These are phyloP conservation scores for Leptinotarsa texana DNA, from an alignment of 1,140 invertebrate species.

Conservation along the genomic window DNA sequence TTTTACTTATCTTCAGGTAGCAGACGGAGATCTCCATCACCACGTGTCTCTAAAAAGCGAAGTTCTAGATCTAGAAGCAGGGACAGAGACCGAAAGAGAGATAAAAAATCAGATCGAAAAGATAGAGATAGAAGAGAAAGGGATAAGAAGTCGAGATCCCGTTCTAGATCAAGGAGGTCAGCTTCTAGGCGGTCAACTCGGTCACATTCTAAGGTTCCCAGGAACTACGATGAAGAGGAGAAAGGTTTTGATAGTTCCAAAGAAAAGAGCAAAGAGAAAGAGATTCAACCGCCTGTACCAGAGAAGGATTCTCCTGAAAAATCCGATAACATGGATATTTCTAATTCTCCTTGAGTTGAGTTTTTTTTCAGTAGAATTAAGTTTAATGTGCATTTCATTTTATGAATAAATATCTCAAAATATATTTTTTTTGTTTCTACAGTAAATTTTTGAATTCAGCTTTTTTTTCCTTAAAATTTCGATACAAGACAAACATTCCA, in stretches of 20 bases:
- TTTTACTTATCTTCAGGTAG: background rate
- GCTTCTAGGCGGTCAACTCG: slow-evolving; percentile 27
- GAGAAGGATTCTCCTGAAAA: slow-evolving; percentile 58
- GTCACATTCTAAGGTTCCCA: slow-evolving; percentile 53
- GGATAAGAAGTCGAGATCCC: slow-evolving; percentile 41
- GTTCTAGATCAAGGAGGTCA: slow-evolving; percentile 35
- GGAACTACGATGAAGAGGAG: slow-evolving; percentile 63
- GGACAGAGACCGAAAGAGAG: slow-evolving; percentile 42
- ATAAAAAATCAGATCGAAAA: slow-evolving; percentile 46
- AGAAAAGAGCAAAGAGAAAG: slow-evolving; percentile 42
- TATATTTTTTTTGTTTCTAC: too few species aligned
- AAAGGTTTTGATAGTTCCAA: slow-evolving; percentile 55
- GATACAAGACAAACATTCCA: too few species aligned
- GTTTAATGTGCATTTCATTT: slow-evolving; percentile 1
- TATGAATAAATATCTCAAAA: background rate
- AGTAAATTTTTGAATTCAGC: too few species aligned
- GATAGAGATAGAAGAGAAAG: slow-evolving; percentile 39
- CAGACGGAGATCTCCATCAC: slow-evolving; percentile 35
- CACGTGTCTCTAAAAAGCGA: slow-evolving; percentile 38
- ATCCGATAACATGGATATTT: slow-evolving; percentile 66
- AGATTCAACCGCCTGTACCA: slow-evolving; percentile 41
- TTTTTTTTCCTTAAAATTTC: too few species aligned
- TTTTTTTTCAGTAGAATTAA: background rate
- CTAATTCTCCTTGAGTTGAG: slow-evolving; percentile 53
- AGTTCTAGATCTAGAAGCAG: slow-evolving; percentile 44